Evolutionary conservation across 2,113 vertebrate species (phyloP), one percentile per base, ranked within the genome.

Genomic region (Etheostoma cragini): DNA sequence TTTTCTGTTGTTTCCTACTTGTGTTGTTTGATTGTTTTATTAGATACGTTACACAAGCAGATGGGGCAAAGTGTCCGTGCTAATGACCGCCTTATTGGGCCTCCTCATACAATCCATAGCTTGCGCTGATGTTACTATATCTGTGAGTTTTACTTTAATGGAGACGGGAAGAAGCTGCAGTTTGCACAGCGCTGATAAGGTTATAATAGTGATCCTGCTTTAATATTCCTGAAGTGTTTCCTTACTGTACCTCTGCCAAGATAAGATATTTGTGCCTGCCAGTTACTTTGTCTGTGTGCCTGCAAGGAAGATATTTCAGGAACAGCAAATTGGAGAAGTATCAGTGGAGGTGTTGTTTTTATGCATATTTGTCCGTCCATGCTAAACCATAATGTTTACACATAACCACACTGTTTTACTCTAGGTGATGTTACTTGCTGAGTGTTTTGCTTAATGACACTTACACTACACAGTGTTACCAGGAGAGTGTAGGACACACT

Each of bases 121-220:
- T 80, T 65, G 21, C 67, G 58, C 66, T 67, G 26, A 21, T 83
- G 38, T 84, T 56, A 4, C 38, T 66, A 30, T 49, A 68, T 61
- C 53, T 52, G 53, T 60, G 45, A 72, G 60, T 72, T 83, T 58
- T 3, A 66, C 79, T 83, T 74, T 49, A 30, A 61, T 75, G 54
- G 63, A 63, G 75, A 74, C 0, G 7, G 49, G 54, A 42, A 53
- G 73, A 69, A 76, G 76, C 64, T 54, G 42, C 79, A 82, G 76
- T 88, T 88, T 91, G 87, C 76, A 64, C 54, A 53, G 15, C 38
- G 84, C 82, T 82, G 87, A 91, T 88, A 88, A 91, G 86, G 65
- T 73, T 74, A 52, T 19, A 81, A 71, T 71, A 68, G 78, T 73
- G 76, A 87, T 88, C 73, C 82, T 72, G 70, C 81, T 86, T 88